Evolutionary conservation across 2,113 vertebrate genomes (phyloP), one percentile per base, ranked within the genome.

Genomic region (Cairina moschata): DNA sequence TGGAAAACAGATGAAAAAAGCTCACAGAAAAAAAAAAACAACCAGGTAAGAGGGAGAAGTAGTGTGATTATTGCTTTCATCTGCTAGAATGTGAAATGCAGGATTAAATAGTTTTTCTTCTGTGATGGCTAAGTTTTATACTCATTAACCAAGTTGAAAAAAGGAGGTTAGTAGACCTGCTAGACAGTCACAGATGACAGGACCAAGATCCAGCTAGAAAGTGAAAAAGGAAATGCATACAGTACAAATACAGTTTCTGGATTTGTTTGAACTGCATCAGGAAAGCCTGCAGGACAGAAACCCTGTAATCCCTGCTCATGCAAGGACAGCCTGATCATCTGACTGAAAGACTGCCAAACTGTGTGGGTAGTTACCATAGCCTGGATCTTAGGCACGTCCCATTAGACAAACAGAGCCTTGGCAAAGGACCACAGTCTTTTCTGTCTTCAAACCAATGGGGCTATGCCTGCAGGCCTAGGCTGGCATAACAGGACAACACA

Each of bases 361-460:
- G 69, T 66, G 60, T 74, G n/a, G 8, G 8, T 36, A 40, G 63
- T 69, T 93, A 56, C 31, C 28, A 32, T 26, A 68, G 28, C 17
- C 32, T 0, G 0, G n/a, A 68, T 83, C 42, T 73, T 59, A 18
- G 65, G 32, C 50, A 42, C 0, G 0, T 89, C 73, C 68, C 32
- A 20, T 50, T 77, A 58, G 77, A 52, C 50, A 86, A 94, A 81
- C 44, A 86, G 29, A 8, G 6, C 62, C 60, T 82, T 94, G 83
- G 71, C 83, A 67, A 29, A 82, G 38, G 36, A 38, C 7, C 5
- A 1, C n/a, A 31, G 26, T 21, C 26, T 66, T 40, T 2, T 40
- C 38, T 83, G n/a, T 40, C 46, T 54, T 69, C 36, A 50, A 21
- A 13, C 36, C 54, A n/a, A 4, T 3, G 4, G 36, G 40, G 36